phyloP scores from a whole-genome alignment of 2,888 invertebrate genomes.

The Eutolmus rufibarbis region DNA sequence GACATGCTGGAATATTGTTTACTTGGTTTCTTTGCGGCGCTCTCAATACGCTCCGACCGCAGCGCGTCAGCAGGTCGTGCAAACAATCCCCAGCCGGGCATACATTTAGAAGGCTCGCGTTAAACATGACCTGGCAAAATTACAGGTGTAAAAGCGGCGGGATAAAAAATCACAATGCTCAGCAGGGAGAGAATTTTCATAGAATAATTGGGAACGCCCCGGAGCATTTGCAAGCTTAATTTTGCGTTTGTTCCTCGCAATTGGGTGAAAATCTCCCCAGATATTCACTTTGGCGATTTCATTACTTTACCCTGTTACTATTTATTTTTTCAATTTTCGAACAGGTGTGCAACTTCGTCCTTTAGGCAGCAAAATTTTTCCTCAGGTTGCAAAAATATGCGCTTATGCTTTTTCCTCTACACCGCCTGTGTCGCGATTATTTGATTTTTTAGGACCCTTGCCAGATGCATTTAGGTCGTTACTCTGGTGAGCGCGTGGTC shows the following conservation, averaged over 20 bases:
- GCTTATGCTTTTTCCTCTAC: not conserved
- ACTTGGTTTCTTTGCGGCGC: conserved; percentile 7
- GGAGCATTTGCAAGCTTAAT: not conserved
- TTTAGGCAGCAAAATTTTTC: not conserved
- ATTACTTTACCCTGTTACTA: not conserved
- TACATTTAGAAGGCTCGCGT: not conserved
- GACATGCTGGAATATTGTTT: not conserved
- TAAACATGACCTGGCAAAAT: conserved; percentile 18
- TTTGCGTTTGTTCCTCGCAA: not conserved
- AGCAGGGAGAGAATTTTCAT: not conserved
- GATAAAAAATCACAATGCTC: not conserved
- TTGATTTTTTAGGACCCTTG: not conserved
- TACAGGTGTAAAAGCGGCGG: not conserved
- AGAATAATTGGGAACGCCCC: not conserved
- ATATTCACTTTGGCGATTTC: not conserved
- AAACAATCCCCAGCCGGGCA: not conserved
- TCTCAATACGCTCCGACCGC: not conserved
- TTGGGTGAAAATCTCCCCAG: not conserved
- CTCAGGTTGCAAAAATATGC: not conserved
- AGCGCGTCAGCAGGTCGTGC: not conserved
- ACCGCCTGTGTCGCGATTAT: not conserved
- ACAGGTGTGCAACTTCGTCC: not conserved
- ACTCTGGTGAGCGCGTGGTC: not conserved
- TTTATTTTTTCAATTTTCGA: not conserved
- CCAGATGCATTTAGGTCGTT: not conserved